phyloP scores from a whole-genome alignment of 2,888 invertebrate species.

The Drosophila pseudotalamancana region DNA sequence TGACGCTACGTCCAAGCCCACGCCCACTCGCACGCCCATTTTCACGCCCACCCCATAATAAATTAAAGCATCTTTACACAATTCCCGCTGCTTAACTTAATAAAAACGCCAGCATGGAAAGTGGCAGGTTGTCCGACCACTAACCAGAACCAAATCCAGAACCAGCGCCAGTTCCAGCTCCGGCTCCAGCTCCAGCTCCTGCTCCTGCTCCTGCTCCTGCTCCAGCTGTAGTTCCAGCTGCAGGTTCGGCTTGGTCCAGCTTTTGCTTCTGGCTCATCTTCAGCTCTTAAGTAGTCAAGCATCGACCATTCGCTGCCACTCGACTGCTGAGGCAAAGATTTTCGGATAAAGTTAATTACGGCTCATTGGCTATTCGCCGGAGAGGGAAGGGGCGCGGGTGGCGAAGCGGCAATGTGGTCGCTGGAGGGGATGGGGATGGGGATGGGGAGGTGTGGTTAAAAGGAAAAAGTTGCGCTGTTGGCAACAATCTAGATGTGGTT shows the following conservation, averaged over 20 bases:
- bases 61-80: slow-evolving; percentile 70
- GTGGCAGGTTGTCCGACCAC: slow-evolving; percentile 1
- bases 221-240: not conserved
- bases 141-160: not conserved
- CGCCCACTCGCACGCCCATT: not conserved
- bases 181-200: not conserved
- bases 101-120: slow-evolving; percentile 61
- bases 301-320: slow-evolving; percentile 35
- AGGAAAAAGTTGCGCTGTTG: slow-evolving; percentile 33
- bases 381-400: too few species aligned
- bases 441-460: too few species aligned
- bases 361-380: slow-evolving; percentile 79
- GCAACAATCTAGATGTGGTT: slow-evolving; percentile 21
- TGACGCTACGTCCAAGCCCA: slow-evolving; percentile 43
- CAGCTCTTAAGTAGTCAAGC: slow-evolving; percentile 22
- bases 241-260: not conserved
- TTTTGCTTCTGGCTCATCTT: slow-evolving; percentile 3
- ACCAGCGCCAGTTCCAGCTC: not conserved
- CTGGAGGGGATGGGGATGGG: too few species aligned
- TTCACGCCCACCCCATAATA: slow-evolving; percentile 47
- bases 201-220: not conserved
- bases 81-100: slow-evolving; percentile 73
- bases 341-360: slow-evolving; percentile 82
- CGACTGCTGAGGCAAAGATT: slow-evolving; percentile 72
- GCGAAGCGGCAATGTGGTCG: too few species aligned